Base-by-base conservation (phyloP, 2,113 vertebrate species). In the Caranx ignobilis region DNA sequence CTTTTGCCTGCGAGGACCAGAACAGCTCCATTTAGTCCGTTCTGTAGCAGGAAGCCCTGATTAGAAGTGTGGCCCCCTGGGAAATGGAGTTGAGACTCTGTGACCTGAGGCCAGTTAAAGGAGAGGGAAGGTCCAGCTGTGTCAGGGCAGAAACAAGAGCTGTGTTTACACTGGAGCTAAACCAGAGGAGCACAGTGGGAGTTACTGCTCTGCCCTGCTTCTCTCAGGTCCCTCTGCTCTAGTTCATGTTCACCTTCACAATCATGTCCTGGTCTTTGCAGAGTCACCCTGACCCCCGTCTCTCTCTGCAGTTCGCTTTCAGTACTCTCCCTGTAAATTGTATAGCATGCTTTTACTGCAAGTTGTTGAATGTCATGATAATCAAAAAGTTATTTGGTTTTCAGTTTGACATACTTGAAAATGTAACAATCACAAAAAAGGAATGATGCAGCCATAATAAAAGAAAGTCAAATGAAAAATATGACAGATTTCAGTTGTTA, bases 91-190 rank as follows among this genome's bases (percentile, higher is more conserved):
- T 68, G 37, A 85, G 77, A 86, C 75, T 80, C 39, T 54, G 34
- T 91, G 86, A 92, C 89, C 83, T 63, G 76, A 82, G 85, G 72
- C 87, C 77, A 73, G 75, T 84, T 72, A 47, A 71, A 63, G 69
- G 79, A 91, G 76, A 71, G 56, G 84, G 82, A 75, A 90, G 88
- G 83, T 93, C 82, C 83, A 86, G 87, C 85, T 90, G 88, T 86
- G 77, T 85, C 84, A 86, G 82, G 77, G 68, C 86, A 87, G 91
- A 91, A 93, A 92, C 86, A 77, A 82, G 87, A 90, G 81, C 91
- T 10, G 37, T 95, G 93, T 94, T 94, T 88, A 93, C 64, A 59
- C 78, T 87, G 86, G 87, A 90, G 39, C 57, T 9, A 57, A 61
- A 87, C 87, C 92, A 92, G 80, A 75, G 41, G 62, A 81, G 71